phyloP scores from a whole-genome alignment of 1,140 invertebrate species.

The Colletes gigas region DNA sequence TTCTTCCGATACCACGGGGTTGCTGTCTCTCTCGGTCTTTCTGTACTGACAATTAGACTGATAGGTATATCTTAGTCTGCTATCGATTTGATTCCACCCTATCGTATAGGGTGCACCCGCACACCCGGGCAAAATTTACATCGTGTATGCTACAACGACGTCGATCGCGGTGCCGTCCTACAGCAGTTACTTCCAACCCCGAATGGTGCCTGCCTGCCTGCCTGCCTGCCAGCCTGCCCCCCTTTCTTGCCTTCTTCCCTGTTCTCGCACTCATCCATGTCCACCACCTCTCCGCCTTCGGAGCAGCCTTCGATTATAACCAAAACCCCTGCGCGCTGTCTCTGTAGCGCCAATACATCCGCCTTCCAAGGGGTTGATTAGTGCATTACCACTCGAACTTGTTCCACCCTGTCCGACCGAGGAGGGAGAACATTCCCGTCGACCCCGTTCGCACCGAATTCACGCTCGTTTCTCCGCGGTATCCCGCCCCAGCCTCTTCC shows the following conservation, averaged over 20 bases:
- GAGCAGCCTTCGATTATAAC: slow-evolving; percentile 77
- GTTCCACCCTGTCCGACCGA: slow-evolving; percentile 46
- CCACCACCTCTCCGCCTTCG: slow-evolving; percentile 67
- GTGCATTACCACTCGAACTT: slow-evolving; percentile 73
- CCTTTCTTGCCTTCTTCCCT: slow-evolving; percentile 64
- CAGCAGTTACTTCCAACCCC: slow-evolving; percentile 55
- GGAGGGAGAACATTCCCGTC: slow-evolving; percentile 53
- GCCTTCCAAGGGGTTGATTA: slow-evolving; percentile 76
- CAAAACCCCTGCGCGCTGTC: slow-evolving; percentile 68
- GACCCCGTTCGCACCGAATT: slow-evolving; percentile 60
- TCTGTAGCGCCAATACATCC: slow-evolving; percentile 73
- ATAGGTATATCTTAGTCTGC: slow-evolving; percentile 81
- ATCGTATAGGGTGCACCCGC: slow-evolving; percentile 76
- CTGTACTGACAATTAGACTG: slow-evolving; percentile 81
- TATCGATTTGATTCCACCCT: slow-evolving; percentile 81
- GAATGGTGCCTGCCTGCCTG: slow-evolving; percentile 41
- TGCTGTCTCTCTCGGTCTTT: slow-evolving; percentile 77
- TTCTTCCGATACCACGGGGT: slow-evolving; percentile 69
- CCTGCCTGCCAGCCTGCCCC: slow-evolving; percentile 43
- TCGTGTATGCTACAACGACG: slow-evolving; percentile 77
- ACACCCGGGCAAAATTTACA: slow-evolving; percentile 78
- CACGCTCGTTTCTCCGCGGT: slow-evolving; percentile 31
- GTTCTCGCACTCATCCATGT: slow-evolving; percentile 63
- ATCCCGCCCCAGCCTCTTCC: not conserved
- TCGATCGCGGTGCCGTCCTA: slow-evolving; percentile 71